Evolutionary conservation across 2,797 vertebrate genomes (phyloP).

Genomic region (Pseudochirops corinnae): DNA sequence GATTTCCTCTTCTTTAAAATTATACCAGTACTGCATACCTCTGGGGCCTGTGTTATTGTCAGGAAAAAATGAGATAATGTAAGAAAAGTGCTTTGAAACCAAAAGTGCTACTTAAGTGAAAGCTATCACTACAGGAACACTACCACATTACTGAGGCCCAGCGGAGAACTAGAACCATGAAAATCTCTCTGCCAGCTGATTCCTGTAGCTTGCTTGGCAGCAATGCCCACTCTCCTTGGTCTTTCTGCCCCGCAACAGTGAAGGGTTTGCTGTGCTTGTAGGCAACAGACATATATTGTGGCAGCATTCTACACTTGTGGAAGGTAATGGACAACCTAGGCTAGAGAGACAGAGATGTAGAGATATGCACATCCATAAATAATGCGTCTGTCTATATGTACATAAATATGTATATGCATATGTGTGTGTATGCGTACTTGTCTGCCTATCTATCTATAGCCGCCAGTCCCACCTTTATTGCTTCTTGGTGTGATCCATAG

Average conservation of each 20-base stretch:
- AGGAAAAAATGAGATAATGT: background rate
- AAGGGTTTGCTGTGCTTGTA: constrained; percentile 39
- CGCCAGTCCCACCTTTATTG: background rate
- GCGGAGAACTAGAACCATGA: constrained; percentile 46
- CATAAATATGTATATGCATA: too few relatives aligned
- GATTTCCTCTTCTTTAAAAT: background rate
- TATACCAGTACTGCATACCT: background rate
- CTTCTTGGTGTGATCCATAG: background rate
- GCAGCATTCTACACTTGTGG: constrained; percentile 5
- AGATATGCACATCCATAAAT: background rate
- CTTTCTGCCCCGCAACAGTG: constrained; percentile 27
- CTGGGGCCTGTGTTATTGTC: background rate
- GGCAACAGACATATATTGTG: constrained; percentile 35
- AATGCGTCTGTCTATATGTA: background rate
- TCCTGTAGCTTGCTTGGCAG: constrained; percentile 41
- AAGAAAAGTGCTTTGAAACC: background rate
- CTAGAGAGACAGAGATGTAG: rapidly evolving
- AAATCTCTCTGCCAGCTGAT: constrained; percentile 56
- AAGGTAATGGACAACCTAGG: constrained; percentile 26
- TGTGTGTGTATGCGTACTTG: rapidly evolving
- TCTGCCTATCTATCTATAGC: background rate
- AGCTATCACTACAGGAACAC: constrained; percentile 1
- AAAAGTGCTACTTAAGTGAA: constrained; percentile 39
- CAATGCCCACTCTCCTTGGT: constrained; percentile 45
- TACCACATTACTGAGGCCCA: constrained; percentile 62